These are phyloP conservation scores for Drosophila demipolita DNA, from an alignment of 2,888 invertebrate species.

Conservation along the genomic window DNA sequence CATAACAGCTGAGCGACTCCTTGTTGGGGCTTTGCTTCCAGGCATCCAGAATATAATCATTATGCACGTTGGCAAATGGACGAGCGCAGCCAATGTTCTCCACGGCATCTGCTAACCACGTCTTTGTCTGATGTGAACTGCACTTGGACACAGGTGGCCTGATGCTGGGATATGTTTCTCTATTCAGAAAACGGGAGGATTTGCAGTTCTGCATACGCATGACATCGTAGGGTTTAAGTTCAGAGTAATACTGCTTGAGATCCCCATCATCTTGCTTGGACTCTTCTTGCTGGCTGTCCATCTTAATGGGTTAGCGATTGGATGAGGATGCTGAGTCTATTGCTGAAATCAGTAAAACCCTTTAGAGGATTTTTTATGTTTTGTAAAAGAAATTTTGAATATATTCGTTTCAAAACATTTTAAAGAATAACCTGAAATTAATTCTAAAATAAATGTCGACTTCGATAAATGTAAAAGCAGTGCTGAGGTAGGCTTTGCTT, in stretches of 20 bases:
- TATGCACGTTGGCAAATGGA: neutral
- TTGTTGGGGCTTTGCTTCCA: slow-evolving; percentile 59
- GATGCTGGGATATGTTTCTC: slow-evolving; percentile 55
- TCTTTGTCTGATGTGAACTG: slow-evolving; percentile 9
- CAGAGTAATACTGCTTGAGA: slow-evolving; percentile 5
- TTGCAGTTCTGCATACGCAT: slow-evolving; percentile 64
- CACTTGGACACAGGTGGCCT: slow-evolving; percentile 59
- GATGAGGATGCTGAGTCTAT: neutral
- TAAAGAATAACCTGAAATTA: neutral
- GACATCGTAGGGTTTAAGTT: slow-evolving; percentile 39
- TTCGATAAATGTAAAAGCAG: neutral
- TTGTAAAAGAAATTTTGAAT: slow-evolving; percentile 16
- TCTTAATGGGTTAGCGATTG: neutral
- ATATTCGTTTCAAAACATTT: slow-evolving; percentile 22
- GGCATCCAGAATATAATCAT: slow-evolving; percentile 38
- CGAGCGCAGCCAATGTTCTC: slow-evolving; percentile 42
- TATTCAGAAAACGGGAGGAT: neutral
- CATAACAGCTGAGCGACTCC: slow-evolving; percentile 51
- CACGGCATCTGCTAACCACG: slow-evolving; percentile 49
- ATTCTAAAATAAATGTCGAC: neutral
- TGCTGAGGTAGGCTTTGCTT: neutral
- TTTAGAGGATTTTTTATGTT: slow-evolving; percentile 5
- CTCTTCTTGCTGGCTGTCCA: neutral
- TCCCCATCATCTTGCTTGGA: neutral
- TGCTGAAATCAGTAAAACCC: slow-evolving; percentile 15